Evolutionary conservation across 2,113 vertebrate genomes (phyloP).

Genomic region (Gasterosteus aculeatus): DNA sequence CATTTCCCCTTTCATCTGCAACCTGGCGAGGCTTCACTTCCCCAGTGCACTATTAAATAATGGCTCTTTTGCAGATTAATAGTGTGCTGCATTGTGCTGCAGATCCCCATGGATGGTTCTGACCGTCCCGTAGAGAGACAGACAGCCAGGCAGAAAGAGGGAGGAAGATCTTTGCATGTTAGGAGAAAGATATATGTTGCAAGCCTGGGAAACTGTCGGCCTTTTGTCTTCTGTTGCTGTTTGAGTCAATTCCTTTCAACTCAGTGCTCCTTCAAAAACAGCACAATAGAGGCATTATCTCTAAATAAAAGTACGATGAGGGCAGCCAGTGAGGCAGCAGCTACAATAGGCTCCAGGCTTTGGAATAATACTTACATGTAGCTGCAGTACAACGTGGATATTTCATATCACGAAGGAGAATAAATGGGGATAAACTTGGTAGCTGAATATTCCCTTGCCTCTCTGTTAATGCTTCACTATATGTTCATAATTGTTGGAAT

Average conservation of each 20-base stretch:
- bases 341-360: slow-evolving; percentile 15
- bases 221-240: slow-evolving; percentile 22
- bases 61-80: slow-evolving; percentile 75
- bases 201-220: slow-evolving; percentile 40
- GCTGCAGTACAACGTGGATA: slow-evolving; percentile 44
- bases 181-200: slow-evolving; percentile 32
- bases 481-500: slow-evolving; percentile 45
- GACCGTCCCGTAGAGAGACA: slow-evolving; percentile 25
- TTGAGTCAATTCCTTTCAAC: slow-evolving; percentile 57
- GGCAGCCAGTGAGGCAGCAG: slow-evolving; percentile 9
- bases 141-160: slow-evolving; percentile 10
- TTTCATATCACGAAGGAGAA: slow-evolving; percentile 31
- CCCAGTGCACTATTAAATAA: slow-evolving; percentile 68
- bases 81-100: slow-evolving; percentile 46
- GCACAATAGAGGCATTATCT: slow-evolving; percentile 48
- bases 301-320: slow-evolving; percentile 47
- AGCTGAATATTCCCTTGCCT: slow-evolving; percentile 2
- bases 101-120: slow-evolving; percentile 46
- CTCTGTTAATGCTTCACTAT: slow-evolving; percentile 20
- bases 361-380: slow-evolving; percentile 31
- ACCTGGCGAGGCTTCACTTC: slow-evolving; percentile 53
- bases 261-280: slow-evolving; percentile 44
- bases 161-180: slow-evolving; percentile 41
- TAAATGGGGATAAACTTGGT: slow-evolving; percentile 16
- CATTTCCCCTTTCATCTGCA: slow-evolving; percentile 66